phyloP scores from a whole-genome alignment of 2,888 invertebrate species.

The Ischnura elegans region DNA sequence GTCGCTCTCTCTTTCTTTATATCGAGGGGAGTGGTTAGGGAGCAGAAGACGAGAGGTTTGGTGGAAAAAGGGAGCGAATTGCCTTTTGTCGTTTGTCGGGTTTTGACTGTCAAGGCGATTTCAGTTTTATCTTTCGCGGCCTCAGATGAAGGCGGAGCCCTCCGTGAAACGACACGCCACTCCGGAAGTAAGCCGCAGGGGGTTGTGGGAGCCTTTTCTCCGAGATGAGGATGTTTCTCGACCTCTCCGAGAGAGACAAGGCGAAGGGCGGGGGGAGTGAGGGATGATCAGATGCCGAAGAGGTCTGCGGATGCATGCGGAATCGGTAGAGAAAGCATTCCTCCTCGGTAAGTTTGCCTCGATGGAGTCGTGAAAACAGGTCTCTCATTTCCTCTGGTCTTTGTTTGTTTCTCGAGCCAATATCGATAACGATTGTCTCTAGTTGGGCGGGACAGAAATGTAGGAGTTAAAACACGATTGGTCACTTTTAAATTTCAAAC shows the following conservation, averaged over 20 bases:
- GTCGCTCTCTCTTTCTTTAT: not conserved
- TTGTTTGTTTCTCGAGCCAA: no score
- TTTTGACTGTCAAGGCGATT: constrained; percentile 64
- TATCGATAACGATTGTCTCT: no score
- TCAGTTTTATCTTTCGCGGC: constrained; percentile 43
- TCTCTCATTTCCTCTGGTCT: no score
- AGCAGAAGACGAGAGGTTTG: not conserved
- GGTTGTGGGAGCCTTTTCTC: not conserved
- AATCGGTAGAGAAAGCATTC: not conserved
- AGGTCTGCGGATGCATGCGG: not conserved
- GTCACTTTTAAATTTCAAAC: no score
- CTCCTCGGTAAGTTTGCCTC: not conserved
- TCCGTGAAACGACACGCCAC: not conserved
- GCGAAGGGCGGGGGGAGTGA: not conserved
- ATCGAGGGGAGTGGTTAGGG: not conserved
- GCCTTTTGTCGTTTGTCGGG: constrained; percentile 62
- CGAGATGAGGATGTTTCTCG: not conserved
- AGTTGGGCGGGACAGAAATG: no score
- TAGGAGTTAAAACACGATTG: no score
- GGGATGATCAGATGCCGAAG: not conserved
- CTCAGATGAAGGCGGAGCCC: constrained; percentile 21
- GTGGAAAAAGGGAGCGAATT: constrained; percentile 24
- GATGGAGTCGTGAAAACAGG: not conserved
- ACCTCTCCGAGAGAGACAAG: not conserved
- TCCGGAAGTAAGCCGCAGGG: constrained; percentile 39